Conservation (phyloP, 2,113 vertebrate genomes). For the Phoxinus phoxinus region DNA sequence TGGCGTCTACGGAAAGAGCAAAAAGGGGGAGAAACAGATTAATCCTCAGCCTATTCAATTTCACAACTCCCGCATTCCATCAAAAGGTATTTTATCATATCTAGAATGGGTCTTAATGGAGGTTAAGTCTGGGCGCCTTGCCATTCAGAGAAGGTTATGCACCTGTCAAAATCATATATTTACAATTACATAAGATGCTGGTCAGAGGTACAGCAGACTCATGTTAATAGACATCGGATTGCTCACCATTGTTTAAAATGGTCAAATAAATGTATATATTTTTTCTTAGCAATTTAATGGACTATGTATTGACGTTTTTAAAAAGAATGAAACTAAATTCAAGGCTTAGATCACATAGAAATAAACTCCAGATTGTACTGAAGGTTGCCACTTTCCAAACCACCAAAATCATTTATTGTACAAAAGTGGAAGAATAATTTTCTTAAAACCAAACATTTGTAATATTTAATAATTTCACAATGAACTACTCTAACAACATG, state of each 20-base stretch:
- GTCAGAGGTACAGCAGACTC: slow-evolving; percentile 4
- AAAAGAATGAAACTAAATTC: not conserved
- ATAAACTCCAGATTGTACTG: not conserved
- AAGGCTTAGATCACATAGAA: not conserved
- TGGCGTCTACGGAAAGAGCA: not conserved
- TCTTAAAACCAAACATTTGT: not conserved
- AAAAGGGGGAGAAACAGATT: slow-evolving; percentile 20
- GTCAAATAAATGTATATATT: not conserved
- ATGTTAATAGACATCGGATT: not conserved
- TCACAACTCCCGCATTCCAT: slow-evolving; percentile 25
- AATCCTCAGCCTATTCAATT: slow-evolving; percentile 40
- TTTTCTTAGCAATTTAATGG: too few relatives aligned
- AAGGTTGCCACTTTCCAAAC: too few relatives aligned
- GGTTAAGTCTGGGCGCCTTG: slow-evolving; percentile 27
- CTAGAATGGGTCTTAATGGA: slow-evolving; percentile 38
- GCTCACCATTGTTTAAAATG: not conserved
- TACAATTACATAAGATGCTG: not conserved
- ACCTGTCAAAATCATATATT: slow-evolving; percentile 39
- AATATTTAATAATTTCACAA: not conserved
- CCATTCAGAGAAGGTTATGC: slow-evolving; percentile 11
- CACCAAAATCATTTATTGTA: not conserved
- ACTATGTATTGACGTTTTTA: too few relatives aligned
- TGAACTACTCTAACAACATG: not conserved
- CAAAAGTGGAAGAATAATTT: not conserved
- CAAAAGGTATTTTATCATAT: slow-evolving; percentile 25